A percentile compares a stretch with the other conserved stretches of the same genome.
These are phyloP conservation scores for Eudyptes chrysolophus DNA, from an alignment of 2,113 vertebrate species.

Conservation along the genomic window DNA sequence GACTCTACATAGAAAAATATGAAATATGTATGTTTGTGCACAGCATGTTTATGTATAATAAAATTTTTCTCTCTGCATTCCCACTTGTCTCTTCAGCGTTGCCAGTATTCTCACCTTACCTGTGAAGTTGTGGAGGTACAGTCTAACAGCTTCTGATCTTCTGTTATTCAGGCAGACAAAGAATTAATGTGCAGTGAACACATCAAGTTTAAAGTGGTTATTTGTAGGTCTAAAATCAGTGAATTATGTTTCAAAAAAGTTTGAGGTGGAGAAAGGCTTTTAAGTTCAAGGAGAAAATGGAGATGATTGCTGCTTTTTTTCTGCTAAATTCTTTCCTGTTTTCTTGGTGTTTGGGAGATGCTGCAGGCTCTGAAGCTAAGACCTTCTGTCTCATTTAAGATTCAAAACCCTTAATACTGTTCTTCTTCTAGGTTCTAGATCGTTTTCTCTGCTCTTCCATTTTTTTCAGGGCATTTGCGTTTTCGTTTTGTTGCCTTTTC, in stretches of 20 bases:
- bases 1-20: background rate
- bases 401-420: background rate
- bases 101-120: conserved; percentile 53
- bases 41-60: background rate
- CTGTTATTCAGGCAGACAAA: conserved; percentile 26
- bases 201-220: background rate
- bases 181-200: conserved; percentile 29
- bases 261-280: background rate
- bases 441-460: background rate
- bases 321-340: background rate
- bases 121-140: conserved; percentile 53
- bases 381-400: background rate
- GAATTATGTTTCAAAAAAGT: background rate
- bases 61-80: background rate
- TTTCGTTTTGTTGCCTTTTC: background rate
- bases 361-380: background rate
- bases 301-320: background rate
- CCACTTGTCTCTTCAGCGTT: conserved; percentile 45
- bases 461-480: background rate
- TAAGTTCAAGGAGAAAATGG: background rate
- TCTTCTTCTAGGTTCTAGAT: background rate
- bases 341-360: background rate
- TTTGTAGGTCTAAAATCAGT: background rate
- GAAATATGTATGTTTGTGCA: conserved; percentile 12
- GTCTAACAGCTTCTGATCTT: conserved; percentile 31